Evolutionary conservation across 2,888 invertebrate species (phyloP).

Genomic region (Sthenelais limicola): DNA sequence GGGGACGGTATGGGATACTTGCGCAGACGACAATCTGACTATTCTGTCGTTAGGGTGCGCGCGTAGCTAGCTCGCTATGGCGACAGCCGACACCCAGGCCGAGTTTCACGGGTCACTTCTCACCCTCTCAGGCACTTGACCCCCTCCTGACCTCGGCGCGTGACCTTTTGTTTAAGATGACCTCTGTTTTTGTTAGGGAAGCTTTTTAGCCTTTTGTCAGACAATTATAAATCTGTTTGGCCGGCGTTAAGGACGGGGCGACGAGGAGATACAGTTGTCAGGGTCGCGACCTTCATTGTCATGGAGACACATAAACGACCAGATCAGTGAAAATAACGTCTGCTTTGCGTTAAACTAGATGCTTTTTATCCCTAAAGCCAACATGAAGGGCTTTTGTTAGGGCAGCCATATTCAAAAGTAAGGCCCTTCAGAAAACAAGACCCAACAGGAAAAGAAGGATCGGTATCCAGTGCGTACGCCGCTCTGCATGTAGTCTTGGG

Average conservation of each 20-base stretch:
- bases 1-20: no score
- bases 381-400: not conserved
- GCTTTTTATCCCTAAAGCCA: conserved; percentile 15
- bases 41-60: no score
- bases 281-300: conserved; percentile 14
- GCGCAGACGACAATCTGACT: no score
- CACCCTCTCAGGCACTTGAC: conserved; percentile 7
- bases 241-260: not conserved
- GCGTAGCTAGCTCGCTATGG: no score
- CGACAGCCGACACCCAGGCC: not conserved
- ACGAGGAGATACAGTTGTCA: conserved; percentile 6
- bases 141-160: conserved; percentile 26
- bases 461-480: not conserved
- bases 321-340: conserved; percentile 1
- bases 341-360: conserved; percentile 11
- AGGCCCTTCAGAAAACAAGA: not conserved
- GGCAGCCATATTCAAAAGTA: not conserved
- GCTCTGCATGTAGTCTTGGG: not conserved
- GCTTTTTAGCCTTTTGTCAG: conserved; percentile 13
- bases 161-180: not conserved
- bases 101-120: conserved; percentile 3
- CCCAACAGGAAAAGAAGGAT: not conserved
- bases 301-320: conserved; percentile 1
- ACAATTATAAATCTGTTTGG: not conserved
- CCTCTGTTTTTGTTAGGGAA: conserved; percentile 13